phyloP scores from a whole-genome alignment of 2,113 vertebrate species.

The Cottus gobio region DNA sequence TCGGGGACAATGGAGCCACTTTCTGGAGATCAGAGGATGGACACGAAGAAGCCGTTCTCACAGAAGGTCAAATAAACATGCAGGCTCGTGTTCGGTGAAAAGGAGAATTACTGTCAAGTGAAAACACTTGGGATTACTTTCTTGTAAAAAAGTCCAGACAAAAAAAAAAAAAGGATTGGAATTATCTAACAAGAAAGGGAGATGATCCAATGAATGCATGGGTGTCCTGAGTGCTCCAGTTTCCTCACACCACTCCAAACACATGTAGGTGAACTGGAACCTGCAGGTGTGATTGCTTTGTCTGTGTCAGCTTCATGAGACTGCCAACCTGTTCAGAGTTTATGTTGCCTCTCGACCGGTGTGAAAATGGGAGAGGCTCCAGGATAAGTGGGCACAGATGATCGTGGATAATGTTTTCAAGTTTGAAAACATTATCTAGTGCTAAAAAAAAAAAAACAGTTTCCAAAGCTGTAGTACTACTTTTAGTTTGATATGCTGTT shows the following conservation, averaged over 20 bases:
- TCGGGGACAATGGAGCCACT: constrained; percentile 59
- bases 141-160: neutral
- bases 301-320: constrained; percentile 9
- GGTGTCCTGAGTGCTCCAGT: neutral
- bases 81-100: constrained; percentile 32
- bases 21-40: constrained; percentile 47
- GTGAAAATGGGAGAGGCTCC: neutral
- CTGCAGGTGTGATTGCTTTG: constrained; percentile 24
- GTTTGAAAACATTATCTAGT: neutral
- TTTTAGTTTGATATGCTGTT: neutral
- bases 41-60: constrained; percentile 56
- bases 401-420: neutral
- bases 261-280: constrained; percentile 13
- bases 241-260: constrained; percentile 13
- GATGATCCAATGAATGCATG: neutral
- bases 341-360: neutral
- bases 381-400: neutral
- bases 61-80: constrained; percentile 62
- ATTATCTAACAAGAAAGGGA: neutral
- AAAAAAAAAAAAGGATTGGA: neutral
- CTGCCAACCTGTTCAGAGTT: neutral
- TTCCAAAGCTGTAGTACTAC: neutral
- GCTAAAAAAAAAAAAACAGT: neutral
- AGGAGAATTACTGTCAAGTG: constrained; percentile 44
- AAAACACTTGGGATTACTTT: constrained; percentile 30